Evolutionary conservation across 2,797 vertebrate species (phyloP), one percentile per base, ranked within the genome.

Genomic region (Propithecus deckenii): DNA sequence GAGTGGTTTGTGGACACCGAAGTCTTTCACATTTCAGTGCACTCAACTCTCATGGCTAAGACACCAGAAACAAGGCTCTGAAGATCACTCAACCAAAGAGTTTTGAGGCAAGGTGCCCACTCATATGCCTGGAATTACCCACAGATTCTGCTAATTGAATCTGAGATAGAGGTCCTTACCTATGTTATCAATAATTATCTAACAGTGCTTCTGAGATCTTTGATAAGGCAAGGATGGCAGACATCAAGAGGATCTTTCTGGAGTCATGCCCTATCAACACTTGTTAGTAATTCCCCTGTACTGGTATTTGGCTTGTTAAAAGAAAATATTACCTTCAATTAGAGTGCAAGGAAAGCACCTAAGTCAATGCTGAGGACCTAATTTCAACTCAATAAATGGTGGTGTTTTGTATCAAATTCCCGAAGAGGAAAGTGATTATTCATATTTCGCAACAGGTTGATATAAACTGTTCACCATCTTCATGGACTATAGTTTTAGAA

Each of bases 101-200:
- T 80, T n/a, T 30, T 1, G 87, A 25, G 50, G 41, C 65, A 86
- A 23, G 25, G 22, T 83, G 55, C 50, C 76, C 87, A 41, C 41
- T 41, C 41, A 83, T 7, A 50, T 79, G 22, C 76, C 67, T 38
- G 18, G 74, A 88, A 91, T 95, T 79, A 87, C 93, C 78, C 91
- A 83, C 32, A 32, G 59, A 75, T 93, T 75, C 52, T 96, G 92
- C 71, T 91, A 94, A 96, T 90, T 86, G 85, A 76, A 90, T 87
- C 74, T 57, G 48, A 91, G 46, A 41, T 41, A 87, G 50, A 95
- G 67, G 76, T 63, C 94, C 92, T 97, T 89, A 80, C 89, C 72
- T 55, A 88, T 30, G 65, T 90, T 90, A 89, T 94, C 91, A 88
- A 76, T 95, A 88, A 95, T 97, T 80, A 95, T 69, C 80, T 85